Percentiles rank a stretch among this genome's conserved stretches.
Conservation (phyloP, 2,113 vertebrate species). For the Notothenia coriiceps region DNA sequence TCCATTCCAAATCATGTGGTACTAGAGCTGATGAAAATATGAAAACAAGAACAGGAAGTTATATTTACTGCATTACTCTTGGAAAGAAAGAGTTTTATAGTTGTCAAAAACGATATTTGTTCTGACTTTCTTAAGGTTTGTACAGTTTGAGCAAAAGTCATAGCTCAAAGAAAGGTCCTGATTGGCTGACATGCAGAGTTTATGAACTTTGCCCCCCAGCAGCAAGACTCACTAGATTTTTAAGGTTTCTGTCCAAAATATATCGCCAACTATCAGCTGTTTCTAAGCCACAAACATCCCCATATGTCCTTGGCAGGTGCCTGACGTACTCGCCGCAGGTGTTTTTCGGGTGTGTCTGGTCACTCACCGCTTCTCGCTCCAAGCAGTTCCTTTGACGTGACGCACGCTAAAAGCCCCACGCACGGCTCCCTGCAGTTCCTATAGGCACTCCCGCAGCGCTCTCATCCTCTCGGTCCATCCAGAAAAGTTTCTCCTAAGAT, state of each 20-base stretch:
- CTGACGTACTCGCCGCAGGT: slow-evolving; percentile 51
- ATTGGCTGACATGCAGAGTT: slow-evolving; percentile 2
- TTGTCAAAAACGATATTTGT: not conserved
- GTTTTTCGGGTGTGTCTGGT: slow-evolving; percentile 44
- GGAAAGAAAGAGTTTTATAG: not conserved
- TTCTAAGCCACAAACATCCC: slow-evolving; percentile 26
- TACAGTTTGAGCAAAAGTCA: slow-evolving; percentile 3
- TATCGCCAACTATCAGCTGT: not conserved
- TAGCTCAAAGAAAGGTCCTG: not conserved
- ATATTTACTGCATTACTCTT: not conserved
- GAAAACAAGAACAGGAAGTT: slow-evolving; percentile 17
- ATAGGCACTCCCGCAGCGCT: slow-evolving; percentile 21
- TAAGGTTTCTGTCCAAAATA: not conserved
- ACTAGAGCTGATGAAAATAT: slow-evolving; percentile 5
- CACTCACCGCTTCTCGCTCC: slow-evolving; percentile 64
- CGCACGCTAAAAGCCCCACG: slow-evolving; percentile 30
- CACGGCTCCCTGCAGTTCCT: slow-evolving; percentile 20
- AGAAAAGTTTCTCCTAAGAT: slow-evolving; percentile 28
- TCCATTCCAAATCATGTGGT: slow-evolving; percentile 75
- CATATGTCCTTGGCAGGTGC: slow-evolving; percentile 31
- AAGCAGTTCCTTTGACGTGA: slow-evolving; percentile 10
- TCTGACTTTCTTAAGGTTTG: not conserved
- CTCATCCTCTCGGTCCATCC: slow-evolving; percentile 54
- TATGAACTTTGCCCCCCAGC: slow-evolving; percentile 11
- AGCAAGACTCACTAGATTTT: not conserved